Percentiles rank a stretch among this genome's conserved stretches.
Conservation (phyloP, 2,113 vertebrate species). For the Macrotus californicus region DNA sequence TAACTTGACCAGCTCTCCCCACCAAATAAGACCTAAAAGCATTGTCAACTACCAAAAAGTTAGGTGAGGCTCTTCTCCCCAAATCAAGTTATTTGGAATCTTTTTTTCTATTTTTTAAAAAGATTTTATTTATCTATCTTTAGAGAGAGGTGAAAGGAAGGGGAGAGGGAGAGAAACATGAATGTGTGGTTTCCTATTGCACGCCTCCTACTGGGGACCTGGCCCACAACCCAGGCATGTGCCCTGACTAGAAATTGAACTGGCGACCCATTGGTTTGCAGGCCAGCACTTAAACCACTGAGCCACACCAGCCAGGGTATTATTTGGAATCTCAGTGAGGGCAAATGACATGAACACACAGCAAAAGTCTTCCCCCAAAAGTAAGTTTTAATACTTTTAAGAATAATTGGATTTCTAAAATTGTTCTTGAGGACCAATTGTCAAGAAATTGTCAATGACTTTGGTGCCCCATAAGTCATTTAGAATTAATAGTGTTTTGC, state of each 20-base stretch:
- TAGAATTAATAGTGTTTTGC: constrained; percentile 38
- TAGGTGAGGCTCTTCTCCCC: neutral
- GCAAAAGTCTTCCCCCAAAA: neutral
- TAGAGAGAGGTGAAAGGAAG: no score
- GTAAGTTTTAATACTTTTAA: neutral
- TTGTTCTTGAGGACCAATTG: constrained; percentile 23
- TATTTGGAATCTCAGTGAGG: neutral
- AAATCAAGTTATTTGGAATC: neutral
- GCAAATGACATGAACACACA: neutral
- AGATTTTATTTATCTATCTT: no score
- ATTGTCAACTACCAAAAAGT: neutral
- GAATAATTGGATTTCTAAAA: constrained; percentile 24
- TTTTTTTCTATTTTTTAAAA: neutral
- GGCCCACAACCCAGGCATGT: no score
- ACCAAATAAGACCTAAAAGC: neutral
- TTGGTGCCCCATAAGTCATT: constrained; percentile 13
- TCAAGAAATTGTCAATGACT: constrained; percentile 18
- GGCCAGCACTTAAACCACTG: no score
- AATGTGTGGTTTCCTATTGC: no score
- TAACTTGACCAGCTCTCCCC: neutral
- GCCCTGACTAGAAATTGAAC: no score
- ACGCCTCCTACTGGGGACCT: no score
- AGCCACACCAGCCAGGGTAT: no score
- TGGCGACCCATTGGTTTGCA: no score
- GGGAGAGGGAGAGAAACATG: no score